phyloP scores from a whole-genome alignment of 2,797 vertebrate species.

The Acanthurus tractus region DNA sequence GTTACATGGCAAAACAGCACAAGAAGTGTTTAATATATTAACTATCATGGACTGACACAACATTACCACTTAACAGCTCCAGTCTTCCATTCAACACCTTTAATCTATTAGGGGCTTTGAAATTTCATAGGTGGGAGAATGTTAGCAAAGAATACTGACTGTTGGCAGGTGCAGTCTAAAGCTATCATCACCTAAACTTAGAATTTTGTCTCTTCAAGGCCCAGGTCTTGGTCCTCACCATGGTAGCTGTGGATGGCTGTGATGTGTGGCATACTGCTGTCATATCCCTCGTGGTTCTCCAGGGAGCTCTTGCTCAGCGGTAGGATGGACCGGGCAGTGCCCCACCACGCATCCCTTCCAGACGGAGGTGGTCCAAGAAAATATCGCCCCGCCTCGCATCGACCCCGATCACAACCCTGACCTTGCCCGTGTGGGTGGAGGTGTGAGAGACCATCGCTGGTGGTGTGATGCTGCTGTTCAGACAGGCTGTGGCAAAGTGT shows the following conservation, averaged over 20 bases:
- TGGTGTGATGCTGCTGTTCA: constrained; percentile 82
- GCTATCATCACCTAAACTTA: not conserved
- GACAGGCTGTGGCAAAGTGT: constrained; percentile 89
- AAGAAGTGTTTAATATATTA: not conserved
- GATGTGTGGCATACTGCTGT: constrained; percentile 90
- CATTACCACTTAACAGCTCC: not conserved
- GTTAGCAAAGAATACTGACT: not conserved
- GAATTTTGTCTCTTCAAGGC: not conserved
- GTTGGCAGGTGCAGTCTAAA: not conserved
- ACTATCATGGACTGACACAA: constrained; percentile 7
- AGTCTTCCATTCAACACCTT: not conserved
- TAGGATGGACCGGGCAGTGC: constrained; percentile 85
- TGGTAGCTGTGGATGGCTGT: constrained; percentile 90
- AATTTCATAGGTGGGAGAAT: not conserved
- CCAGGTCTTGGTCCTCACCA: constrained; percentile 84
- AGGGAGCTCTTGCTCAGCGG: constrained; percentile 90
- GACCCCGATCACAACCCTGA: constrained; percentile 90
- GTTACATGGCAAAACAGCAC: not conserved
- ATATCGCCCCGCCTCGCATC: constrained; percentile 94
- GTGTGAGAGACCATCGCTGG: constrained; percentile 64
- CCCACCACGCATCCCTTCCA: constrained; percentile 92
- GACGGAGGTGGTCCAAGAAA: constrained; percentile 91
- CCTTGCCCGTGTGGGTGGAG: constrained; percentile 83
- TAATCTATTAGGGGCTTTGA: not conserved
- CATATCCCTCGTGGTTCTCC: constrained; percentile 90